Evolutionary conservation across 2,797 vertebrate genomes (phyloP), one percentile per base, ranked within the genome.

Genomic region (Pogoniulus pusillus): DNA sequence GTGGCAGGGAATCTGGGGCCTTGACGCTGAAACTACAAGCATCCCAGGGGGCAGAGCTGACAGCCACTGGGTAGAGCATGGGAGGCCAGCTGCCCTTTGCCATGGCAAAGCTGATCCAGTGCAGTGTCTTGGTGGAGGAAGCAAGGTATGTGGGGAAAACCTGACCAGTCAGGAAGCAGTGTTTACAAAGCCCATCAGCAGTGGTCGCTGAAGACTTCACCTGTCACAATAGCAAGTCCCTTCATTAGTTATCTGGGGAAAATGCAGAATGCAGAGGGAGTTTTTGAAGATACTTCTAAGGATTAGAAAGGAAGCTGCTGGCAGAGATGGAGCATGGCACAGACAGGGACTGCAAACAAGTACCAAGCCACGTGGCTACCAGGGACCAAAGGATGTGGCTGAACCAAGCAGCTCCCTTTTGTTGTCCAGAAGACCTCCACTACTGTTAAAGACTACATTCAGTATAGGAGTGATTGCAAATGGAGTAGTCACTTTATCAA

Each of bases 71-170:
- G 34, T 57, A 62, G 55, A 74, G 29, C 4, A 3, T 3, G 16
- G 8, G 8, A 30, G 17, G 3, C 2, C n/a, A 41, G 75, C 55
- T 43, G 41, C 4, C 2, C 91, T 80, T 78, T 32, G 24, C 45
- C 32, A 32, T 0, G 0, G 64, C 35, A 64, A 51, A 58, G 54
- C 58, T 35, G 27, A 49, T 32, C 11, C 0, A 1, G 49, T 34
- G 34, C 37, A 5, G 22, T 1, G 9, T 55, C 62, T 37, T 51
- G 29, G 45, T 8, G 49, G 43, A 34, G 77, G 64, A 64, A 62
- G 60, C 0, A 0, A 69, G 41, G 12, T 57, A 6, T 4, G 22
- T 24, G n/a, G n/a, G n/a, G n/a, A n/a, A n/a, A n/a, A n/a, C n/a
- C 43, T 69, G 69, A 35, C 32, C 26, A 12, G 79, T 29, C 34